phyloP scores from a whole-genome alignment of 2,797 vertebrate genomes.

The Pterois miles region DNA sequence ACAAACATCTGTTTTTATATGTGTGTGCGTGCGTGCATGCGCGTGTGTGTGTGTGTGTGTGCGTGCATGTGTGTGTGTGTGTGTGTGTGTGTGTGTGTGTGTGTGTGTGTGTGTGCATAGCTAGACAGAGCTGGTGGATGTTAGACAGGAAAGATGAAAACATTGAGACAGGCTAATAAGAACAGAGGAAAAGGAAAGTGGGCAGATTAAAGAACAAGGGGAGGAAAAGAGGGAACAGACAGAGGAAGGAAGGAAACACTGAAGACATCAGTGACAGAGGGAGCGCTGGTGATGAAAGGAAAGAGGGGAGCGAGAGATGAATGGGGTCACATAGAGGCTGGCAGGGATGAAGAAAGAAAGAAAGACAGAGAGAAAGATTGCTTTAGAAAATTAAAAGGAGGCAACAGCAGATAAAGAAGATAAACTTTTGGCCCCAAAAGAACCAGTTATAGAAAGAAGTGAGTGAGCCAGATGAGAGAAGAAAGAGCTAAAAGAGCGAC shows the following conservation, averaged over 20 bases:
- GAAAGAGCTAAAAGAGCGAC: background rate
- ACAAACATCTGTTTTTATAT: background rate
- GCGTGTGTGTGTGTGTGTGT: background rate
- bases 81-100: background rate
- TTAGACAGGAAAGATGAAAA: constrained; percentile 7
- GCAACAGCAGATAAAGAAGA: constrained; percentile 18
- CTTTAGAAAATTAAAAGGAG: constrained; percentile 20
- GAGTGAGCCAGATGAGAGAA: background rate
- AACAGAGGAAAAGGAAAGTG: constrained; percentile 29
- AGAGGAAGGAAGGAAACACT: constrained; percentile 51
- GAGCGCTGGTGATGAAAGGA: constrained; percentile 53
- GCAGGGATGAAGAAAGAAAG: constrained; percentile 9
- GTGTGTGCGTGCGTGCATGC: background rate
- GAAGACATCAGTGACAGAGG: constrained; percentile 44
- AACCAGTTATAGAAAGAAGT: background rate
- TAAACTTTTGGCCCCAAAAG: background rate
- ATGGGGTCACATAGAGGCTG: constrained; percentile 41
- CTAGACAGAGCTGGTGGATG: constrained; percentile 33
- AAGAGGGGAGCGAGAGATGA: constrained; percentile 25
- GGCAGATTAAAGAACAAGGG: constrained; percentile 45
- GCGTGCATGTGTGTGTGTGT: background rate
- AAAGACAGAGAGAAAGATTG: constrained; percentile 20
- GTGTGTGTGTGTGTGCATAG: background rate
- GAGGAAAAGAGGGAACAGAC: constrained; percentile 19
- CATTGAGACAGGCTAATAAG: constrained; percentile 30